These are phyloP conservation scores for Brienomyrus longianalis DNA, from an alignment of 2,113 vertebrate genomes.

Conservation along the genomic window DNA sequence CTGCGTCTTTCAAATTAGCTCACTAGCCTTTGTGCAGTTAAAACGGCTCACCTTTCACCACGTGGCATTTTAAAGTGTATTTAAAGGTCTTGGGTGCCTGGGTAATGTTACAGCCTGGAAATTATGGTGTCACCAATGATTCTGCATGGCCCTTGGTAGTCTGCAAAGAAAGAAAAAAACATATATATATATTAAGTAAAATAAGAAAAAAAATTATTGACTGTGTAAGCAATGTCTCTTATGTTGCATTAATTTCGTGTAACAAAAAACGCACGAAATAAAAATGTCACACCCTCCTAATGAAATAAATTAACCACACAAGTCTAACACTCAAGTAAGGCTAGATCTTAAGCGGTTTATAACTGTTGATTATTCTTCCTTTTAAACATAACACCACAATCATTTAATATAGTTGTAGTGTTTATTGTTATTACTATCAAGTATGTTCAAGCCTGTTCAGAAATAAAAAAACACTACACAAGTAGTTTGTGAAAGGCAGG, in stretches of 20 bases:
- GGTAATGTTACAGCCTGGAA: constrained; percentile 53
- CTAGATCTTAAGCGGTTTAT: neutral
- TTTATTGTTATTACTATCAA: neutral
- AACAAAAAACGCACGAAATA: neutral
- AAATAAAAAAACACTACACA: neutral
- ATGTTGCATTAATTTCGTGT: neutral
- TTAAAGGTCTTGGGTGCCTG: constrained; percentile 58
- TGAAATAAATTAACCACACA: too few species aligned
- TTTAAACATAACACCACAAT: neutral
- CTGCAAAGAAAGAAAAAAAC: constrained; percentile 34
- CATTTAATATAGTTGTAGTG: neutral
- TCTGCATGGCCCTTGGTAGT: constrained; percentile 30
- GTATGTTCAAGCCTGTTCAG: neutral
- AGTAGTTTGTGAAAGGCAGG: neutral
- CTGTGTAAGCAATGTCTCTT: neutral
- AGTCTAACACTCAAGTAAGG: neutral
- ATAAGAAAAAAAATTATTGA: neutral
- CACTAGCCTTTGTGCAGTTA: constrained; percentile 29
- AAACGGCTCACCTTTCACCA: constrained; percentile 64
- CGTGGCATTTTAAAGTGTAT: constrained; percentile 59
- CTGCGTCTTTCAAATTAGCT: constrained; percentile 35
- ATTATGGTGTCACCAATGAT: constrained; percentile 30
- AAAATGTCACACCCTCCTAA: neutral
- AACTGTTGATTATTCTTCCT: neutral
- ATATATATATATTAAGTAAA: neutral